These are phyloP conservation scores for Apogon talboti DNA, from an alignment of 2,797 vertebrate genomes.

Conservation along the genomic window DNA sequence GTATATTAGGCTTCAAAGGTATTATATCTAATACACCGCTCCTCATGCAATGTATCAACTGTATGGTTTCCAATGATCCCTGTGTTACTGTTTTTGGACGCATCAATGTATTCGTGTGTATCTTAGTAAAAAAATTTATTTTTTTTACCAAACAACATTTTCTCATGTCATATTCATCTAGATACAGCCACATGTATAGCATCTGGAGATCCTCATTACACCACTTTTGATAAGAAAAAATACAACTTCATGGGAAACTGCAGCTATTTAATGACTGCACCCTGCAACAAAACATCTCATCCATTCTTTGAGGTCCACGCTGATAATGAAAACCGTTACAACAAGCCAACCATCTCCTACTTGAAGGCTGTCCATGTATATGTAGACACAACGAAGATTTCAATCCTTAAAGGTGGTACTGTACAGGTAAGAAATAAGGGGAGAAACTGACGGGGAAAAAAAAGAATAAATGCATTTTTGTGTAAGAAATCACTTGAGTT, in stretches of 20 bases:
- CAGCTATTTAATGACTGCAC: slow-evolving; percentile 82
- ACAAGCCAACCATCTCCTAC: slow-evolving; percentile 78
- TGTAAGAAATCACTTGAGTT: background rate
- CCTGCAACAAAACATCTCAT: slow-evolving; percentile 74
- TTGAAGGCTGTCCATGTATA: slow-evolving; percentile 83
- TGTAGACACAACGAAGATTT: slow-evolving; percentile 75
- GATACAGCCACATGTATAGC: slow-evolving; percentile 77
- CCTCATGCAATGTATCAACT: too few species aligned
- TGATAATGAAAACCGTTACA: slow-evolving; percentile 83
- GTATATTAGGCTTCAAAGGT: too few species aligned
- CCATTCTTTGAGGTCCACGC: slow-evolving; percentile 81
- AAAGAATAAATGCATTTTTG: too few species aligned
- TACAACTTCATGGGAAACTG: slow-evolving; percentile 88
- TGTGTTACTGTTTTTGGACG: too few species aligned
- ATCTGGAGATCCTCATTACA: slow-evolving; percentile 84
- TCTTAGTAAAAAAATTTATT: background rate
- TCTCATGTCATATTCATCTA: slow-evolving; percentile 24
- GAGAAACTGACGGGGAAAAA: too few species aligned
- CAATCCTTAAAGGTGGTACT: slow-evolving; percentile 81
- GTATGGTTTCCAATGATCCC: too few species aligned
- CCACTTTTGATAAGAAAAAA: slow-evolving; percentile 79
- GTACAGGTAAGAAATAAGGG: slow-evolving; percentile 74
- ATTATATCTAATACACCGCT: too few species aligned
- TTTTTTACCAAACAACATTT: background rate
- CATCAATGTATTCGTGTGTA: too few species aligned